A percentile compares a stretch with the other conserved stretches of the same genome.
Evolutionary conservation across 2,113 vertebrate species (phyloP).

Genomic region (Epinephelus moara): DNA sequence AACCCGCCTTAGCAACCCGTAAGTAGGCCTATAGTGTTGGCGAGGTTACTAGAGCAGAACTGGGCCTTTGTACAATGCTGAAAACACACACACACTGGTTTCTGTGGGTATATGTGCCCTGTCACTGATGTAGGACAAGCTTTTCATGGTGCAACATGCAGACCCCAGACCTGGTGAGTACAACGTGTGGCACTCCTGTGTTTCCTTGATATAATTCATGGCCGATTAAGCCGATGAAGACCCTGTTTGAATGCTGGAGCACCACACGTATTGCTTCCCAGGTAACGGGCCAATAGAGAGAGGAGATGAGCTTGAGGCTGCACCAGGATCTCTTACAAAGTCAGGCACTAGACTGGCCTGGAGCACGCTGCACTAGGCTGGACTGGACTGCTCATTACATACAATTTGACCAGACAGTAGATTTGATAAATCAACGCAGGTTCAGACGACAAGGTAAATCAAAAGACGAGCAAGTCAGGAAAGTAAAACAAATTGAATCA

Average conservation of each 20-base stretch:
- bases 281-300: conserved; percentile 59
- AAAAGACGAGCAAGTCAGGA: conserved; percentile 53
- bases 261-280: conserved; percentile 68
- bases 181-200: conserved; percentile 70
- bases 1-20: conserved; percentile 76
- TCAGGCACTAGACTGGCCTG: conserved; percentile 58
- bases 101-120: conserved; percentile 75
- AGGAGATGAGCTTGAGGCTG: conserved; percentile 54
- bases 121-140: conserved; percentile 52
- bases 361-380: conserved; percentile 68
- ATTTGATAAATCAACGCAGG: conserved; percentile 65
- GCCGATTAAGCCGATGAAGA: conserved; percentile 80
- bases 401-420: conserved; percentile 50
- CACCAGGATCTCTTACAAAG: conserved; percentile 54
- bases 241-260: conserved; percentile 82
- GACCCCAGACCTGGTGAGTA: conserved; percentile 69
- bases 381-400: conserved; percentile 66
- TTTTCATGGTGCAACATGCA: conserved; percentile 57
- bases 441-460: conserved; percentile 52
- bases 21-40: conserved; percentile 74
- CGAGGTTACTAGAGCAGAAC: conserved; percentile 77
- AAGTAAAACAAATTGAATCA: conserved; percentile 60
- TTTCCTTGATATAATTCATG: conserved; percentile 84
- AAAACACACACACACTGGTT: conserved; percentile 72
- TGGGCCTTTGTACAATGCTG: conserved; percentile 69